These are phyloP conservation scores for Lumbricus terrestris DNA, from an alignment of 2,888 invertebrate genomes.

Conservation along the genomic window DNA sequence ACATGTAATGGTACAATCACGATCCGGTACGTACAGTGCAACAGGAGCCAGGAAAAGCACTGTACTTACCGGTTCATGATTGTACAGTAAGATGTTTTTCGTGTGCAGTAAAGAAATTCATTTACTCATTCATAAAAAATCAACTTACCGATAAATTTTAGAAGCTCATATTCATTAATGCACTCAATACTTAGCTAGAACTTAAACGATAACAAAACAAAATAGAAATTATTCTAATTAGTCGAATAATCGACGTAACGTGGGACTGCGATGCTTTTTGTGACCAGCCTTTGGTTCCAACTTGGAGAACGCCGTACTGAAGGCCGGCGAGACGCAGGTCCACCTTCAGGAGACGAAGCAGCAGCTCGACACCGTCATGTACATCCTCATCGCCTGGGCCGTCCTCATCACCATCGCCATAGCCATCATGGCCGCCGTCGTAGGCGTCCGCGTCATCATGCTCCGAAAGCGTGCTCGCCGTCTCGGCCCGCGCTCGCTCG, in stretches of 20 bases:
- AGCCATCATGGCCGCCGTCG: conserved; percentile 24
- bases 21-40: no score
- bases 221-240: no score
- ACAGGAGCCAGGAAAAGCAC: no score
- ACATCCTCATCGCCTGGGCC: conserved; percentile 25
- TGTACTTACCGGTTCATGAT: no score
- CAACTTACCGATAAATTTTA: no score
- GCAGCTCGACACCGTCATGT: conserved; percentile 22
- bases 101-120: no score
- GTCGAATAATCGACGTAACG: background rate
- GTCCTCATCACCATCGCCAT: conserved; percentile 28
- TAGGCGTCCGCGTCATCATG: conserved; percentile 18
- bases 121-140: no score
- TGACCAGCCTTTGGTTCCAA: background rate
- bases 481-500: background rate
- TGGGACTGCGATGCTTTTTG: background rate
- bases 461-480: conserved; percentile 20
- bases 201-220: no score
- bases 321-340: background rate
- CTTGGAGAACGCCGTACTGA: background rate
- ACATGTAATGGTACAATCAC: no score
- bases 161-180: no score
- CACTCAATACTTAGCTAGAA: no score
- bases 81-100: no score
- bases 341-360: conserved; percentile 13